These are phyloP conservation scores for Erythrolamprus reginae DNA, from an alignment of 2,113 vertebrate genomes.

Conservation along the genomic window DNA sequence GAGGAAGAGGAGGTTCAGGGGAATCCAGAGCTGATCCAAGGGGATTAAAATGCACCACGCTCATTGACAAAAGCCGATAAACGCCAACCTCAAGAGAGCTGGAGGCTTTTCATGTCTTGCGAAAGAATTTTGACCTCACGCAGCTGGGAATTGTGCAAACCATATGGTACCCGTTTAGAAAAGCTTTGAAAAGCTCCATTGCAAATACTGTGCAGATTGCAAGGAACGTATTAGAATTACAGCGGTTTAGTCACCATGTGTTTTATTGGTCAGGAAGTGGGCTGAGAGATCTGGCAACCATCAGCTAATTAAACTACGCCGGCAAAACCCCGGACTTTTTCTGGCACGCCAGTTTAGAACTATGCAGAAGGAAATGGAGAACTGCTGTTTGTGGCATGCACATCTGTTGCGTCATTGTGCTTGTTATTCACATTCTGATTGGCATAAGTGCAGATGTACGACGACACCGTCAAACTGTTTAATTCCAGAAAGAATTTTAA, in stretches of 20 bases:
- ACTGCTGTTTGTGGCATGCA: not conserved
- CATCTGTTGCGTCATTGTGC: not conserved
- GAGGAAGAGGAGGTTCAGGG: not conserved
- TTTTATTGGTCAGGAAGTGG: not conserved
- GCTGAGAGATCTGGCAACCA: not conserved
- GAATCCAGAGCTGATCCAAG: not conserved
- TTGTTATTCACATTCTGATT: not conserved
- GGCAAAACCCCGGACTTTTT: not conserved
- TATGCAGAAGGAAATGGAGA: not conserved
- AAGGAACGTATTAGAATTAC: not conserved
- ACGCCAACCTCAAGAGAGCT: not conserved
- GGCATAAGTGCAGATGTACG: not conserved
- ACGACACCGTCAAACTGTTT: not conserved
- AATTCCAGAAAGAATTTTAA: not conserved
- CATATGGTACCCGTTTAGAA: not conserved
- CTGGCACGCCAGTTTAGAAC: not conserved
- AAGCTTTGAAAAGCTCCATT: not conserved
- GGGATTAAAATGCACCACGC: not conserved
- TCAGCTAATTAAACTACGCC: not conserved
- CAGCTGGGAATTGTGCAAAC: not conserved
- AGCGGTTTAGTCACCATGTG: not conserved
- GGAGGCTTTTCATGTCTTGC: not conserved
- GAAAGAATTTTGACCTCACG: not conserved
- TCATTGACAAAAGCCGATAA: not conserved
- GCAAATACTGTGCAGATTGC: not conserved